Evolutionary conservation across 2,113 vertebrate species (phyloP), one percentile per base, ranked within the genome.

Genomic region (Gasterosteus nipponicus): DNA sequence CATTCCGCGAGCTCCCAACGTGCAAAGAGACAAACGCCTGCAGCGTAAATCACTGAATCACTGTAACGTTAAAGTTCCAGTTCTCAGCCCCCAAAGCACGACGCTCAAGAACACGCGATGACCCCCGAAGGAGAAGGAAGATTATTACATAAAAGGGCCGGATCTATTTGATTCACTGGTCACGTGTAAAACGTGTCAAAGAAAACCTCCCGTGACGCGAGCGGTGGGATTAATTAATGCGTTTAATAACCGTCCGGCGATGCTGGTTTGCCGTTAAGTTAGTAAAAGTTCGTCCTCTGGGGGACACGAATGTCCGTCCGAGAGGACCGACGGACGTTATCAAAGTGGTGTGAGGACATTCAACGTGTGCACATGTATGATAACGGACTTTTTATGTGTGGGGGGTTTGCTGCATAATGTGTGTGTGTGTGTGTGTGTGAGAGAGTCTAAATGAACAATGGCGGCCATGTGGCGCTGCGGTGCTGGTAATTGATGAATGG

Each of bases 401-500:
- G 42, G 66, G 41, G 51, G 44, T 42, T 68, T 67, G 39, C 75
- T 62, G 63, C 81, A 73, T 78, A 61, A 64, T 73, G 76, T 42
- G 57, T 71, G 60, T 69, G 57, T 58, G 67, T 59, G 46, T 47
- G 42, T 73, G 63, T 41, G 62, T 78, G 69, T 46, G 64, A 8
- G 64, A 33, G 56, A 10, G 47, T 49, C 18, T 68, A 59, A 54
- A 49, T 19, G 81, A 82, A 82, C 78, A 86, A 84, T 70, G 67
- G 70, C 1, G 35, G n/a, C 29, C 60, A 58, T 39, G 53, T 69
- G 67, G 64, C 5, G 70, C 77, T 71, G 73, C 64, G 44, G 47
- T 15, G 69, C 19, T 63, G 71, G 85, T 87, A 89, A 83, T 79
- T 87, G 87, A 89, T 87, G 78, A 87, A 89, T 87, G 75, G 85